Evolutionary conservation across 2,797 vertebrate species (phyloP).

Genomic region (Gorsachius magnificus): DNA sequence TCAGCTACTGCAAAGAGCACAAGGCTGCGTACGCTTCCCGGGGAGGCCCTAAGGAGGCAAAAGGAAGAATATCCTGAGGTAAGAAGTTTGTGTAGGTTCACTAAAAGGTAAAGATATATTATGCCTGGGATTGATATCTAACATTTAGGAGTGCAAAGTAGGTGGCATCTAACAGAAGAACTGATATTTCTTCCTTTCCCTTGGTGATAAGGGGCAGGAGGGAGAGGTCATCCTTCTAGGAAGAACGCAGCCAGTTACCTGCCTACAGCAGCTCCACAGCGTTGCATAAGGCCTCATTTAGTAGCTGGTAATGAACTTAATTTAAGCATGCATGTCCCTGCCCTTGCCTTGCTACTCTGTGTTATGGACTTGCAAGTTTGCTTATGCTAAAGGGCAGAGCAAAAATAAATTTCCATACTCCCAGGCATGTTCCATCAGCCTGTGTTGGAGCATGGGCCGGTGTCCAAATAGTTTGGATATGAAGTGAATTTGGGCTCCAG

Average conservation of each 20-base stretch:
- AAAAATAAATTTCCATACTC: constrained; percentile 54
- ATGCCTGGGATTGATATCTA: neutral
- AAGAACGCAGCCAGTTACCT: neutral
- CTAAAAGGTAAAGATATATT: neutral
- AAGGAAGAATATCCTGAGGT: neutral
- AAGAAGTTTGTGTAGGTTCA: neutral
- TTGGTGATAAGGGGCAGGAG: neutral
- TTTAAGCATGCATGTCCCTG: neutral
- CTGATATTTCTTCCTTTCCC: neutral
- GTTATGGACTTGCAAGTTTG: neutral
- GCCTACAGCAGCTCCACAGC: neutral
- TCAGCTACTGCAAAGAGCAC: neutral
- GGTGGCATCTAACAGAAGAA: neutral
- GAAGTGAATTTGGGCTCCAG: constrained; percentile 32
- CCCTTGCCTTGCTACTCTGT: neutral
- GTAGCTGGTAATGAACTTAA: constrained; percentile 4
- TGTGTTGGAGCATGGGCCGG: neutral
- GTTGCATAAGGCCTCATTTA: neutral
- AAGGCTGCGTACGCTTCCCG: fast-evolving
- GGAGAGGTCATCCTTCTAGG: constrained; percentile 10
- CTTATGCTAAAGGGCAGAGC: constrained; percentile 54
- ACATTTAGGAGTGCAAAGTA: neutral
- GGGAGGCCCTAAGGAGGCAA: neutral
- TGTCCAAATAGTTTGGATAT: constrained; percentile 46
- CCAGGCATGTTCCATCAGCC: constrained; percentile 45